These are phyloP conservation scores for Nymphalis polychloros DNA, from an alignment of 2,888 invertebrate genomes.

Conservation along the genomic window DNA sequence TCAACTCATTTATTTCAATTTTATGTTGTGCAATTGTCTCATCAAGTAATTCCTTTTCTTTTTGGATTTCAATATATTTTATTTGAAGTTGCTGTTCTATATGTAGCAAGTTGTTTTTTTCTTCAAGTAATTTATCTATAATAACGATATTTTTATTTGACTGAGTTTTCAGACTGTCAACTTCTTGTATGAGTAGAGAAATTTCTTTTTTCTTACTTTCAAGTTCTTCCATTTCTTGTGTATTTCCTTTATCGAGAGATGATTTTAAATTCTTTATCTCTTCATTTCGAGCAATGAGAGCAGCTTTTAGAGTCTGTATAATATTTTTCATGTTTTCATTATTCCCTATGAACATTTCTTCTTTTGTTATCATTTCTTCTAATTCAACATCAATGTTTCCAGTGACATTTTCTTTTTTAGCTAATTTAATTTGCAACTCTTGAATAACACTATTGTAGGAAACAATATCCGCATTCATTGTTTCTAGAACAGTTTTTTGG, in stretches of 20 bases:
- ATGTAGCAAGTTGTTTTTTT: conserved; percentile 44
- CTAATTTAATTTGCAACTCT: conserved; percentile 61
- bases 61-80: conserved; percentile 42
- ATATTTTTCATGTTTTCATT: conserved; percentile 71
- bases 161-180: conserved; percentile 46
- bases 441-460: conserved; percentile 61
- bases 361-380: conserved; percentile 62
- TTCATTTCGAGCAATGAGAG: conserved; percentile 54
- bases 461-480: conserved; percentile 55
- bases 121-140: conserved; percentile 50
- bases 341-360: conserved; percentile 64
- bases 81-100: conserved; percentile 45
- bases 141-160: conserved; percentile 46
- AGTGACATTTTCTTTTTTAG: conserved; percentile 48
- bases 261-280: conserved; percentile 58
- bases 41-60: conserved; percentile 23
- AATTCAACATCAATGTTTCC: conserved; percentile 52
- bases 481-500: conserved; percentile 55
- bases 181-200: conserved; percentile 45
- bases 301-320: conserved; percentile 58
- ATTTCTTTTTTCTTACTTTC: conserved; percentile 51
- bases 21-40: conserved; percentile 40
- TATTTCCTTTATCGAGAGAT: conserved; percentile 32
- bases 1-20: conserved; percentile 43
- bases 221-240: conserved; percentile 42